These are phyloP conservation scores for Meteorus sp. DNA, from an alignment of 1,140 invertebrate species.

Conservation along the genomic window DNA sequence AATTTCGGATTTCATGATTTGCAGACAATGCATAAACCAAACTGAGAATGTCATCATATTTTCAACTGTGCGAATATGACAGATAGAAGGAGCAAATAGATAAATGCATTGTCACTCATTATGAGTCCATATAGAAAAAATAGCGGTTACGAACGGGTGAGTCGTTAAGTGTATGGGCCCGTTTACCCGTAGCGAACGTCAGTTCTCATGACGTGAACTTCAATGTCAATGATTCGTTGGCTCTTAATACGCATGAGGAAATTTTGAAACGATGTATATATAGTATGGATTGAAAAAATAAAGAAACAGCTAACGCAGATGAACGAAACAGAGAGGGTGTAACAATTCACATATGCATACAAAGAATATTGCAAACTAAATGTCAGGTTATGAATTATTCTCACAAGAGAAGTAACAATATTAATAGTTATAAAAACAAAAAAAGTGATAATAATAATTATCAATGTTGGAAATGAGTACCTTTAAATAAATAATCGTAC, in stretches of 20 bases:
- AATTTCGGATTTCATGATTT: no score
- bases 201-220: slow-evolving; percentile 29
- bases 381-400: not conserved
- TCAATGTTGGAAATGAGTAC: slow-evolving; percentile 61
- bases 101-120: slow-evolving; percentile 9
- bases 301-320: not conserved
- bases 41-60: no score
- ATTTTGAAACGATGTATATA: slow-evolving; percentile 3
- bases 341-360: not conserved
- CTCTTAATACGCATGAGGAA: slow-evolving; percentile 10
- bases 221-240: slow-evolving; percentile 42
- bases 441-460: not conserved
- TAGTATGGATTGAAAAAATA: not conserved
- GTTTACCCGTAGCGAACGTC: slow-evolving; percentile 21
- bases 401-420: slow-evolving; percentile 6
- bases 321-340: not conserved
- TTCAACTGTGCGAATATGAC: no score
- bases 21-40: no score
- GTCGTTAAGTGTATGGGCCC: slow-evolving; percentile 18
- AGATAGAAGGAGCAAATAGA: no score
- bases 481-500: slow-evolving; percentile 99
- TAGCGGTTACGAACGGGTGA: slow-evolving; percentile 23
- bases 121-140: not conserved
- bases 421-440: not conserved
- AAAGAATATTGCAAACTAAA: no score